A percentile compares a stretch with the other conserved stretches of the same genome.
phyloP scores from a whole-genome alignment of 2,797 vertebrate species.

The Coregonus ussuriensis region DNA sequence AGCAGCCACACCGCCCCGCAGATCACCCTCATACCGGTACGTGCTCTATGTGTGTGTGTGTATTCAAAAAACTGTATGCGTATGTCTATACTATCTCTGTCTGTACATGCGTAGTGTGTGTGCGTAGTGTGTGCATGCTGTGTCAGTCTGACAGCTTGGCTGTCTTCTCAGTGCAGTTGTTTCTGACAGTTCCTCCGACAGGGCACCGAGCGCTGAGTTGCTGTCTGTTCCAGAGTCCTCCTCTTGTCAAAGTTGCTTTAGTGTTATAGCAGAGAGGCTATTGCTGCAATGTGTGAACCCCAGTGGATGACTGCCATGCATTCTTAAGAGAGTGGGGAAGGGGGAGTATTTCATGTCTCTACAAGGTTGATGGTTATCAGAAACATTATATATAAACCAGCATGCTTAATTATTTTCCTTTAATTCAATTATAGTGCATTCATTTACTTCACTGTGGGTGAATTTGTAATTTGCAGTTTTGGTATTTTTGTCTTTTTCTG shows the following conservation, averaged over 20 bases:
- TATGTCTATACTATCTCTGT: slow-evolving; percentile 19
- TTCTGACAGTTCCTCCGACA: not conserved
- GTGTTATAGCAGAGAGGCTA: slow-evolving; percentile 29
- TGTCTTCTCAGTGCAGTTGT: not conserved
- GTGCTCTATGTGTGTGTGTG: slow-evolving; percentile 48
- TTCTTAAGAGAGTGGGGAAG: slow-evolving; percentile 1
- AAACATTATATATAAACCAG: slow-evolving; percentile 6
- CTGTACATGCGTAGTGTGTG: slow-evolving; percentile 19
- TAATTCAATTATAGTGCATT: no score
- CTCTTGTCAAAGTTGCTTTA: slow-evolving; percentile 56
- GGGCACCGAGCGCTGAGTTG: slow-evolving; percentile 4
- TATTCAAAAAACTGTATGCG: not conserved
- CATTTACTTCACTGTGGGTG: no score
- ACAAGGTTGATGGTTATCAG: slow-evolving; percentile 55
- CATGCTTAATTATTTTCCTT: no score
- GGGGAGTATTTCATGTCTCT: slow-evolving; percentile 15
- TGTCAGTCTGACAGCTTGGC: not conserved
- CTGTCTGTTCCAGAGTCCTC: slow-evolving; percentile 30
- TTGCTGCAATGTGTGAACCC: not conserved
- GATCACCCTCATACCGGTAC: slow-evolving; percentile 79
- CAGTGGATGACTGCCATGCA: not conserved
- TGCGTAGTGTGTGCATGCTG: slow-evolving; percentile 20
- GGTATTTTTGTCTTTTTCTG: no score
- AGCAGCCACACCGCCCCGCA: slow-evolving; percentile 68
- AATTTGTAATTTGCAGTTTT: no score